Evolutionary conservation across 2,888 invertebrate genomes (phyloP).

Genomic region (Acheta domesticus): DNA sequence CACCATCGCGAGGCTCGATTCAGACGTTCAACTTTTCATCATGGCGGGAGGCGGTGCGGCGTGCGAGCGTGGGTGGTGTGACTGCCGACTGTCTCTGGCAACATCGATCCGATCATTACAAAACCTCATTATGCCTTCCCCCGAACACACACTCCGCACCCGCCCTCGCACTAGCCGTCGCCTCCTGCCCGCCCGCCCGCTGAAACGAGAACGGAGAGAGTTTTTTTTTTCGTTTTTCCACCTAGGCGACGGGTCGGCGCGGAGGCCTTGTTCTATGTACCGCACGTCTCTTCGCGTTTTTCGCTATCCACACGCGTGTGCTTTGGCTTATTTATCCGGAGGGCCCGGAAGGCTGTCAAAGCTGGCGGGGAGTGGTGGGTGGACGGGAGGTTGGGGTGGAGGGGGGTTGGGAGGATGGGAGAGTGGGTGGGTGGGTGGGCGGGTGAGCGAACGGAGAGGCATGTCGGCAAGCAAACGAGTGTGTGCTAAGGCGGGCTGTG

Average conservation of each 20-base stretch:
- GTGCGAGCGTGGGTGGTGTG: neutral
- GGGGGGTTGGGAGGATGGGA: no score
- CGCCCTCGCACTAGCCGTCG: no score
- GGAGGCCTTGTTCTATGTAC: neutral
- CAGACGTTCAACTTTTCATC: slow-evolving; percentile 18
- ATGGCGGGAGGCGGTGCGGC: neutral
- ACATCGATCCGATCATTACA: slow-evolving; percentile 18
- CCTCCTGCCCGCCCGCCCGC: neutral
- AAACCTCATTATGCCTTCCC: slow-evolving; percentile 18
- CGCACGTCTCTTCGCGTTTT: neutral
- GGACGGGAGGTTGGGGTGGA: no score
- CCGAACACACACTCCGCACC: neutral
- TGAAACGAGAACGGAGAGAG: neutral
- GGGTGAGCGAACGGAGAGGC: no score
- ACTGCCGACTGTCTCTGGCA: slow-evolving; percentile 18
- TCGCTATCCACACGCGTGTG: no score
- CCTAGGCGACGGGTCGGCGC: neutral
- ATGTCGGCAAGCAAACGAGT: no score
- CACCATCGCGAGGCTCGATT: neutral
- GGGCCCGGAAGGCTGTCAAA: no score
- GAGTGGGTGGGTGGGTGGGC: no score
- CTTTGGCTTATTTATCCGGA: no score
- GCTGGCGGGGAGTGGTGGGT: no score
- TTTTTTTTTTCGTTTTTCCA: neutral
- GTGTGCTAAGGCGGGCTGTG: no score